Evolutionary conservation across 2,888 invertebrate species (phyloP).

Genomic region (Crepidodera aurea): DNA sequence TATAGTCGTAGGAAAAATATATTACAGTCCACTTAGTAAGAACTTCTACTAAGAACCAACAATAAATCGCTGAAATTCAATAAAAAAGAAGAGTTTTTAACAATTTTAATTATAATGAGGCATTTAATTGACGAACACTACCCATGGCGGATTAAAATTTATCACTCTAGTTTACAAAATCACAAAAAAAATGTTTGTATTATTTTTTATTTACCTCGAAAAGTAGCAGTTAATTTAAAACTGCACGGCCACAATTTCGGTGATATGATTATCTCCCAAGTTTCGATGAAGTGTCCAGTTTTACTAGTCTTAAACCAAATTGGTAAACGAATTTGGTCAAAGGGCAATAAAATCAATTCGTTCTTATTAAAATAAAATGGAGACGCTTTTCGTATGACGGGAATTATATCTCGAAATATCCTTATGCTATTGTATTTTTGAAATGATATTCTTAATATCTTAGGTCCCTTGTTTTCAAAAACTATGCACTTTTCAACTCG

Average conservation of each 20-base stretch:
- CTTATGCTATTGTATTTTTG: conserved; percentile 54
- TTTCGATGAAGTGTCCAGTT: conserved; percentile 40
- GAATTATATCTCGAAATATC: conserved; percentile 41
- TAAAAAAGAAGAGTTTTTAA: too few species aligned
- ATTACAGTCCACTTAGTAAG: too few species aligned
- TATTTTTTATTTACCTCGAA: too few species aligned
- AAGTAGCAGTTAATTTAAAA: too few species aligned
- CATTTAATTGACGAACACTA: too few species aligned
- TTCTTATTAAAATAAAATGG: conserved; percentile 68
- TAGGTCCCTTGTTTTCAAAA: conserved; percentile 48
- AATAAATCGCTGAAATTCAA: too few species aligned
- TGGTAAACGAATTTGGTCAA: conserved; percentile 60
- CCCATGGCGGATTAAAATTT: too few species aligned
- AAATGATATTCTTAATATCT: conserved; percentile 46
- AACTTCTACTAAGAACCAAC: too few species aligned
- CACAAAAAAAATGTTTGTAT: too few species aligned
- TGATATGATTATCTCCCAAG: conserved; percentile 40
- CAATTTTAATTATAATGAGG: too few species aligned
- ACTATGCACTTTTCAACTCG: conserved; percentile 37
- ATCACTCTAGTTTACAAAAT: too few species aligned
- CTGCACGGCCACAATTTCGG: neutral
- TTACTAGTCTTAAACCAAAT: conserved; percentile 62
- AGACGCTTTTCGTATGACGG: conserved; percentile 17
- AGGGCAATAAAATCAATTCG: conserved; percentile 64
- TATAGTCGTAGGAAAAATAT: too few species aligned